Evolutionary conservation across 2,888 invertebrate species (phyloP).

Genomic region (Ormyrus labotus): DNA sequence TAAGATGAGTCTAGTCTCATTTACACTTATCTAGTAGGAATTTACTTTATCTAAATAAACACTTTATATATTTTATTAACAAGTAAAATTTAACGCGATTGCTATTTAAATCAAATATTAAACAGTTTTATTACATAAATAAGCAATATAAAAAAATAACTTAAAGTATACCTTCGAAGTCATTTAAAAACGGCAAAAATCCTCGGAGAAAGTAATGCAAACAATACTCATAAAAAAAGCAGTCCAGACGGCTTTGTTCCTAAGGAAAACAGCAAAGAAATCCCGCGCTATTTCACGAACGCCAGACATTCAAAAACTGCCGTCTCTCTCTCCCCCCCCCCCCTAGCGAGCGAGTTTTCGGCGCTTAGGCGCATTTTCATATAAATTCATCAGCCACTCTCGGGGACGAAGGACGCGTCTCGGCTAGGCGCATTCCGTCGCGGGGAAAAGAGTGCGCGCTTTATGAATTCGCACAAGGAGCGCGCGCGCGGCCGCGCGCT

Average conservation of each 20-base stretch:
- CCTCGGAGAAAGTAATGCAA: not conserved
- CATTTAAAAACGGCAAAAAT: not conserved
- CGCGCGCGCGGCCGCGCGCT: conserved; percentile 9
- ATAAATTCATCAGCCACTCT: conserved; percentile 45
- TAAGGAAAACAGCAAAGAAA: not conserved
- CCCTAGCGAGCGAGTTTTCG: not conserved
- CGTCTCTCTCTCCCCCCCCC: not conserved
- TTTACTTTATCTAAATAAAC: too few relatives aligned
- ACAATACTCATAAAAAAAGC: too few relatives aligned
- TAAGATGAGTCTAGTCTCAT: too few relatives aligned
- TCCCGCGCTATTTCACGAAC: not conserved
- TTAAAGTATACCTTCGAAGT: too few relatives aligned
- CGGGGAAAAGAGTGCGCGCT: conserved; percentile 7
- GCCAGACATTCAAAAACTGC: conserved; percentile 16
- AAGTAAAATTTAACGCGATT: too few relatives aligned
- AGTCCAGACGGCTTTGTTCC: too few relatives aligned
- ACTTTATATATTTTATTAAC: too few relatives aligned
- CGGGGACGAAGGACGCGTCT: conserved; percentile 13
- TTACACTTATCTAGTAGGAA: too few relatives aligned
- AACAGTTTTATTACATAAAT: too few relatives aligned
- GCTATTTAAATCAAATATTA: too few relatives aligned
- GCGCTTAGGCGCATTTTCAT: conserved; percentile 39
- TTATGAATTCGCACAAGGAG: conserved; percentile 38
- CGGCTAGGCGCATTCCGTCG: conserved; percentile 31
- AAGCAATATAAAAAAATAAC: too few relatives aligned